A percentile compares a stretch with the other conserved stretches of the same genome.
phyloP scores from a whole-genome alignment of 2,113 vertebrate species.

The Rhinichthys klamathensis region DNA sequence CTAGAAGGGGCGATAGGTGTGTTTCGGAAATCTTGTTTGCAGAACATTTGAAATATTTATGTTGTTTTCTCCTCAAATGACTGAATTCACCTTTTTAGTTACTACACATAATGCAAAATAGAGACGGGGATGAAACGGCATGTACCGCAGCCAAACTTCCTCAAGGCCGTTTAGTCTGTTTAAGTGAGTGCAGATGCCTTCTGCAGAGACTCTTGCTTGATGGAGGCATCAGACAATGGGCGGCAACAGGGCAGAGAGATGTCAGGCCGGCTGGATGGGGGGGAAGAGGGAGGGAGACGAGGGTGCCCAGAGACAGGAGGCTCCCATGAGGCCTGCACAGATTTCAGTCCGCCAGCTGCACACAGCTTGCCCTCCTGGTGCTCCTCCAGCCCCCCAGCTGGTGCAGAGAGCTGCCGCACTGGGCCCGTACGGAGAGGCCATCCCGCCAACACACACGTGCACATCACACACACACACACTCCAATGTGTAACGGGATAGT shows the following conservation, averaged over 20 bases:
- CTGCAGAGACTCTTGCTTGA: constrained; percentile 35
- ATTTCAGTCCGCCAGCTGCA: constrained; percentile 76
- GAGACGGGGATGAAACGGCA: not conserved
- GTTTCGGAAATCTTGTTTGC: not conserved
- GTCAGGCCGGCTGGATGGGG: constrained; percentile 21
- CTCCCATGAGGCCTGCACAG: constrained; percentile 68
- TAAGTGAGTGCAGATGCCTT: constrained; percentile 38
- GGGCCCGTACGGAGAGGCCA: not conserved
- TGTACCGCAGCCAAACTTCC: constrained; percentile 20
- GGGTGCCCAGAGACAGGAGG: constrained; percentile 65
- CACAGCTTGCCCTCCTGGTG: constrained; percentile 73
- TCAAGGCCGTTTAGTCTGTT: constrained; percentile 23
- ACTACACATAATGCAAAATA: not conserved
- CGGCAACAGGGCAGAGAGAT: constrained; percentile 5
- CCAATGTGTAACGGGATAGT: not conserved
- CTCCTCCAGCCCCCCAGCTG: constrained; percentile 68
- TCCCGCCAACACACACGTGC: constrained; percentile 19
- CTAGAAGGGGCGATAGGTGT: not conserved
- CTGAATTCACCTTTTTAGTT: not conserved
- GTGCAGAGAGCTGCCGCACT: constrained; percentile 56
- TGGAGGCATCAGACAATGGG: constrained; percentile 42
- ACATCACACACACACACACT: constrained; percentile 4
- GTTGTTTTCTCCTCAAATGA: not conserved
- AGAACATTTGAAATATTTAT: not conserved
- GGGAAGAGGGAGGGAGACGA: constrained; percentile 48